phyloP scores from a whole-genome alignment of 2,797 vertebrate species.

The Loriculus beryllinus region DNA sequence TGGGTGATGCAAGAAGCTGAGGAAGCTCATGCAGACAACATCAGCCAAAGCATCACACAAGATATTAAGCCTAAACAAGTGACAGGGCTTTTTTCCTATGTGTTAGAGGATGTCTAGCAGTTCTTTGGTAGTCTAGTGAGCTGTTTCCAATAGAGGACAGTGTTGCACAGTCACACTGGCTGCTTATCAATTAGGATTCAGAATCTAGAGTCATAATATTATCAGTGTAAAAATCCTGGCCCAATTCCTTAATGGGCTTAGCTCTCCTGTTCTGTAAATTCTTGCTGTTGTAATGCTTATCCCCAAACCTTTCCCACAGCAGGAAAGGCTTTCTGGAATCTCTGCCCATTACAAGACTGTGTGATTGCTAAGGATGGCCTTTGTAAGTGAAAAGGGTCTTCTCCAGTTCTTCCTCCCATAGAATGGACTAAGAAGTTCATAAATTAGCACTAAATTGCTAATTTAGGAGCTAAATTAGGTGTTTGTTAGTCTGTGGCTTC shows the following conservation, averaged over 20 bases:
- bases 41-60: background rate
- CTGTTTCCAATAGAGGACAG: conserved; percentile 57
- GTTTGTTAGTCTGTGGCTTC: background rate
- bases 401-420: background rate
- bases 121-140: background rate
- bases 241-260: background rate
- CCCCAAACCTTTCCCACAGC: accelerated
- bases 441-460: background rate
- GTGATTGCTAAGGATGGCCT: accelerated
- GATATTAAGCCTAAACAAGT: background rate
- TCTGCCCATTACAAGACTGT: accelerated
- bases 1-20: background rate
- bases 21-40: background rate
- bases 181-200: background rate
- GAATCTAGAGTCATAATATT: background rate
- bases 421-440: background rate
- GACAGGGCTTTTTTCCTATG: background rate
- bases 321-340: background rate
- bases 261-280: background rate
- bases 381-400: background rate
- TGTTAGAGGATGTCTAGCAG: background rate
- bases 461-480: background rate
- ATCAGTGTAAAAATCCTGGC: background rate
- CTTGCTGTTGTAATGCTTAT: background rate
- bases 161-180: conserved; percentile 28